Percentiles rank a stretch among this genome's conserved stretches.
Conservation (phyloP, 2,888 invertebrate species). For the Eupithecia exiguata region DNA sequence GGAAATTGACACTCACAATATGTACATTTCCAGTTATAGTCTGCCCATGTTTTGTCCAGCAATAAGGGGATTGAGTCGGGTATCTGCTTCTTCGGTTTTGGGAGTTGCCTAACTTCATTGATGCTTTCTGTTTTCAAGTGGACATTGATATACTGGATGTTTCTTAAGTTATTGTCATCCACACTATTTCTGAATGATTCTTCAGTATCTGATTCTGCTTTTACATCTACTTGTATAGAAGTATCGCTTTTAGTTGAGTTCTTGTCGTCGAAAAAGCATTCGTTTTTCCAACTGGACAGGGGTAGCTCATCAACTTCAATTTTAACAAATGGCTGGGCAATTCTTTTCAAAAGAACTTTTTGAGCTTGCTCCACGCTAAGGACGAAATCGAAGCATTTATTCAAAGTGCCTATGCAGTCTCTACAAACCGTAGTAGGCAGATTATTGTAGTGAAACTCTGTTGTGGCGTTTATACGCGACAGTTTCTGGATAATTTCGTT, state of each 20-base stretch:
- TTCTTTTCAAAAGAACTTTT: slow-evolving; percentile 39
- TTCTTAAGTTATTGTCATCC: background rate
- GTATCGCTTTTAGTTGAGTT: background rate
- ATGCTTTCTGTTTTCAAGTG: background rate
- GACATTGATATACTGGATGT: background rate
- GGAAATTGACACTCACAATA: slow-evolving; percentile 64
- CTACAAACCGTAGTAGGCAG: slow-evolving; percentile 64
- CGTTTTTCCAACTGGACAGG: background rate
- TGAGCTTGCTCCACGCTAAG: slow-evolving; percentile 61
- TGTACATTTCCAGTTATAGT: slow-evolving; percentile 66
- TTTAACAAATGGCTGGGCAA: background rate
- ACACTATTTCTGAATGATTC: slow-evolving; percentile 40
- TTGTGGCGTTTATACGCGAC: slow-evolving; percentile 53
- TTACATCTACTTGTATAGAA: background rate
- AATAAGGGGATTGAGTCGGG: background rate
- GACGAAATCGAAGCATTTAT: slow-evolving; percentile 62
- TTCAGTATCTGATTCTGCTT: background rate
- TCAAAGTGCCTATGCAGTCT: slow-evolving; percentile 55
- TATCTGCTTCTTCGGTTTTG: background rate
- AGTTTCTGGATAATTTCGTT: slow-evolving; percentile 44
- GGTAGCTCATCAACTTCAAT: background rate
- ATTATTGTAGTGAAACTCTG: slow-evolving; percentile 50
- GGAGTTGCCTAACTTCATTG: background rate
- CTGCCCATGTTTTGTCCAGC: slow-evolving; percentile 55
- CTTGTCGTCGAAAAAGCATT: background rate